These are phyloP conservation scores for Forbesichthys papilliferus DNA, from an alignment of 2,113 vertebrate genomes.

Conservation along the genomic window DNA sequence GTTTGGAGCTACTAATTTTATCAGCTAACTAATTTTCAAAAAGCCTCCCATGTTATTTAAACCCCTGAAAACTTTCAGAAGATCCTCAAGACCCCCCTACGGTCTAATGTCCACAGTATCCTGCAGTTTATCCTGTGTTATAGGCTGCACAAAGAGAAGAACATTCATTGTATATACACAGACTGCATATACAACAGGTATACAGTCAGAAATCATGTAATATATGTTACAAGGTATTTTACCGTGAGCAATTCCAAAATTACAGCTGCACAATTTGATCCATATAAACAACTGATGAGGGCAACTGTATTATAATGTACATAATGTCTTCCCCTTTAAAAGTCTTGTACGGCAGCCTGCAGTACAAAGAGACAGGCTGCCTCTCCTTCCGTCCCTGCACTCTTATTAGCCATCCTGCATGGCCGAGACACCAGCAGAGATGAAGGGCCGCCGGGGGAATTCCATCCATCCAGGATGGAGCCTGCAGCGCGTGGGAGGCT, in stretches of 20 bases:
- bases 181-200: too few relatives aligned
- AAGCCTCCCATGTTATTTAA: conserved; percentile 45
- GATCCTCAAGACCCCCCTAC: conserved; percentile 20
- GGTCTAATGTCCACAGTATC: conserved; percentile 19
- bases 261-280: not conserved
- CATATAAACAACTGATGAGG: not conserved
- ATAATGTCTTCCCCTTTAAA: not conserved
- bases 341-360: conserved; percentile 4
- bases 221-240: not conserved
- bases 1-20: conserved; percentile 28
- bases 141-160: too few relatives aligned
- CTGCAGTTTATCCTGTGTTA: not conserved
- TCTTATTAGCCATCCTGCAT: conserved; percentile 30
- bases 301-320: not conserved
- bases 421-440: conserved; percentile 49
- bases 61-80: conserved; percentile 18
- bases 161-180: too few relatives aligned
- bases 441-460: conserved; percentile 56
- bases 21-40: conserved; percentile 44
- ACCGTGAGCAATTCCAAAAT: not conserved
- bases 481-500: conserved; percentile 26
- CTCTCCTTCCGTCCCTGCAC: conserved; percentile 12
- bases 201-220: conserved; percentile 9
- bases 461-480: conserved; percentile 19
- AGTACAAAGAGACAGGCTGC: conserved; percentile 19